A percentile compares a stretch with the other conserved stretches of the same genome.
Conservation (phyloP, 2,113 vertebrate species). For the Actinemys pallida region DNA sequence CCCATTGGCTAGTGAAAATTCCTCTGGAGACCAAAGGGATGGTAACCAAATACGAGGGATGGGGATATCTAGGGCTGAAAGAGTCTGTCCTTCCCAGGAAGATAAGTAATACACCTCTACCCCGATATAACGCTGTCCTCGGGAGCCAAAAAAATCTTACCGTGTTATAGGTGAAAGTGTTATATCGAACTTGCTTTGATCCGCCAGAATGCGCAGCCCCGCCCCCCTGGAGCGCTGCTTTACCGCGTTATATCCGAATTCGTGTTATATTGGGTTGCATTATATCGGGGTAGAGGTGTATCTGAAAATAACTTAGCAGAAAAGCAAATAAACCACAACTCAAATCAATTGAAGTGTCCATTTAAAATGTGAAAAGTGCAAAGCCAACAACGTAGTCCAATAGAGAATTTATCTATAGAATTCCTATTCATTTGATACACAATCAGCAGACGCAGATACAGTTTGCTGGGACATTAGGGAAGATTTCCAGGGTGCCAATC, state of each 20-base stretch:
- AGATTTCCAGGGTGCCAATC: not conserved
- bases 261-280: too few species aligned
- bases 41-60: not conserved
- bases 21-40: not conserved
- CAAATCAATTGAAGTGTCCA: not conserved
- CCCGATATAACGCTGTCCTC: too few species aligned
- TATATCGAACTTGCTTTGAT: too few species aligned
- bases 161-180: too few species aligned
- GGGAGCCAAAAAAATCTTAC: too few species aligned
- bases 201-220: too few species aligned
- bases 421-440: slow-evolving; percentile 54
- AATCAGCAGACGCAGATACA: slow-evolving; percentile 27
- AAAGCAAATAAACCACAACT: not conserved
- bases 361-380: not conserved
- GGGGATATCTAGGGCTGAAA: not conserved
- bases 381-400: not conserved
- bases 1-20: not conserved
- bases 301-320: not conserved
- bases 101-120: too few species aligned
- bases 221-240: too few species aligned
- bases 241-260: too few species aligned
- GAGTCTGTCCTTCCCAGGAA: not conserved
- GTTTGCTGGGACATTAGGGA: slow-evolving; percentile 37
- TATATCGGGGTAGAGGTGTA: too few species aligned
- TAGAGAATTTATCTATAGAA: slow-evolving; percentile 62